Evolutionary conservation across 2,888 invertebrate genomes (phyloP), one percentile per base, ranked within the genome.

Genomic region (Leptura quadrifasciata): DNA sequence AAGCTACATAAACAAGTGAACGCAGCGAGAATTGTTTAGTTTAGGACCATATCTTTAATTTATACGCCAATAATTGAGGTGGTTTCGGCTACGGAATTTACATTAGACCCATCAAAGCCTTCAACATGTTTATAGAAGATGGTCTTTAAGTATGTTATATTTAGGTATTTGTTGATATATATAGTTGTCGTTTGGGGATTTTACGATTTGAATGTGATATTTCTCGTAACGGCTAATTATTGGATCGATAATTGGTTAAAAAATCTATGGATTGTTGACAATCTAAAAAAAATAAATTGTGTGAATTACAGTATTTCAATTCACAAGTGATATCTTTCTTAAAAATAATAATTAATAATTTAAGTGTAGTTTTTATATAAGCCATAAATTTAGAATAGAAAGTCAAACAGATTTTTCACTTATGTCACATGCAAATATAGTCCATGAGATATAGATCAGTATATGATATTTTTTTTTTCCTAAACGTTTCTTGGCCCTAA

Each of bases 41-140:
- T 79, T 80, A 79, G 65, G 79, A 77, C 80, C 80, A 82, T 79
- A 82, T 78, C 76, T 76, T 70, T 80, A 80, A 81, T 81, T 81
- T 80, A 80, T 77, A 77, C 74, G 79, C 72, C 79, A 79, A 80
- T 80, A 80, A 79, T 80, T 79, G 77, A 77, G 77, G 80, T 76
- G 77, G 76, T 75, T 79, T 79, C 75, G 76, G 75, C 76, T 74
- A 52, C 75, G 71, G 75, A 68, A 74, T 69, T 63, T 63, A 63
- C 69, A 63, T 69, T 61, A 69, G 69, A 55, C 52, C 69, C 69
- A 69, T 69, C 69, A 69, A 58, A 69, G 69, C 69, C 69, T 69
- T 69, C 69, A 69, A 58, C 69, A 52, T 63, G 63, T 74, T 74
- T 47, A 74, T 52, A 74, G 69, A 63, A 52, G 55, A 69, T 61